phyloP scores from a whole-genome alignment of 2,113 vertebrate genomes.

The Xenus cinereus region DNA sequence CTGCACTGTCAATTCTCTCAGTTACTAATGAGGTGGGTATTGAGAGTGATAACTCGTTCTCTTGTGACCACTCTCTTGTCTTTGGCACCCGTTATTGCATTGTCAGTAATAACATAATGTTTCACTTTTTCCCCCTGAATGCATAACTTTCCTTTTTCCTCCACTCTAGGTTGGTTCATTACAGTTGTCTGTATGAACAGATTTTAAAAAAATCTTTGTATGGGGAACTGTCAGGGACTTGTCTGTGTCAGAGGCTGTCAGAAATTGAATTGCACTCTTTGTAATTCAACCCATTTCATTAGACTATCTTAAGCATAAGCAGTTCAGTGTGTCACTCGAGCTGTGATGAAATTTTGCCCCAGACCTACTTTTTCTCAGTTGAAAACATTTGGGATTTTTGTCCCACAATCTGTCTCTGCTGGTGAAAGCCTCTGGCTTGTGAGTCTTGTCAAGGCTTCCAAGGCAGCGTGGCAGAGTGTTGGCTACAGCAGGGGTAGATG shows the following conservation, averaged over 20 bases:
- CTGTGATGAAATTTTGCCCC: neutral
- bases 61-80: neutral
- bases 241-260: neutral
- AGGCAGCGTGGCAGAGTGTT: neutral
- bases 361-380: neutral
- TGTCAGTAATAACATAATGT: neutral
- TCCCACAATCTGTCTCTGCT: neutral
- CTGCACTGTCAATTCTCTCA: constrained; percentile 77
- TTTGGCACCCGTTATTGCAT: neutral
- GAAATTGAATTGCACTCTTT: neutral
- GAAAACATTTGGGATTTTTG: neutral
- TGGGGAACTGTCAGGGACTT: neutral
- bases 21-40: constrained; percentile 86
- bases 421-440: neutral
- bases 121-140: neutral
- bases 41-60: constrained; percentile 13
- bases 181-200: neutral
- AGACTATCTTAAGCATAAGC: neutral
- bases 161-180: neutral
- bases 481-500: neutral
- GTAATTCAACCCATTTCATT: neutral
- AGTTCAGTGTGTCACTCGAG: neutral
- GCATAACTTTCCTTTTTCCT: neutral
- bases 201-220: neutral
- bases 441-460: neutral